Conservation (phyloP, 2,797 vertebrate genomes). For the Trachops cirrhosus region DNA sequence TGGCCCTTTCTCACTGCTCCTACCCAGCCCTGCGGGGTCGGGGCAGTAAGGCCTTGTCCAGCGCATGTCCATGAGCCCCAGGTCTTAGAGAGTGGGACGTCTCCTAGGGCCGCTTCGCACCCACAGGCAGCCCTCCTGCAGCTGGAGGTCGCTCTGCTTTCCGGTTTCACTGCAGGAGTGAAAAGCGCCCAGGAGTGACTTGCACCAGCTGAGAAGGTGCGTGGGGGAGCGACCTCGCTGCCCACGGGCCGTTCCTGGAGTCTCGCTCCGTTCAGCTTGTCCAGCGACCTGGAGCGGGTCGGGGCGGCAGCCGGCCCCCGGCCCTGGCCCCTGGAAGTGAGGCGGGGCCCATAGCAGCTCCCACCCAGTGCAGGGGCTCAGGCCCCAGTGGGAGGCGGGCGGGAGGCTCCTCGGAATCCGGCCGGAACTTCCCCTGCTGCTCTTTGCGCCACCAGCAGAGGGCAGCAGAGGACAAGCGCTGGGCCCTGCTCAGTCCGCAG, state of each 20-base stretch:
- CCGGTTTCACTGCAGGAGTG: background rate
- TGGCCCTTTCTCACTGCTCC: background rate
- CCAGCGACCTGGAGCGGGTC: background rate
- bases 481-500: background rate
- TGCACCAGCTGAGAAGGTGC: background rate
- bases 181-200: background rate
- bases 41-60: too few relatives aligned
- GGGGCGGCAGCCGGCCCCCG: background rate
- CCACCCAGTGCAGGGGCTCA: background rate
- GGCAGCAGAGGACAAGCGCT: constrained; percentile 73
- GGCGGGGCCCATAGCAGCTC: background rate
- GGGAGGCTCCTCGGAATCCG: background rate
- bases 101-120: background rate
- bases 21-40: background rate
- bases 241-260: background rate
- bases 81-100: background rate
- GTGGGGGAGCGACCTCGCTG: background rate
- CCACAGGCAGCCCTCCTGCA: background rate
- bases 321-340: background rate
- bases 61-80: background rate
- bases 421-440: background rate
- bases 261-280: background rate
- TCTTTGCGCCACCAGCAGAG: constrained; percentile 56
- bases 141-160: background rate
- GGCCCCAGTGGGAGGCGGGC: background rate